Conservation (phyloP, 2,888 invertebrate genomes). For the Rhorus exstirpatorius region DNA sequence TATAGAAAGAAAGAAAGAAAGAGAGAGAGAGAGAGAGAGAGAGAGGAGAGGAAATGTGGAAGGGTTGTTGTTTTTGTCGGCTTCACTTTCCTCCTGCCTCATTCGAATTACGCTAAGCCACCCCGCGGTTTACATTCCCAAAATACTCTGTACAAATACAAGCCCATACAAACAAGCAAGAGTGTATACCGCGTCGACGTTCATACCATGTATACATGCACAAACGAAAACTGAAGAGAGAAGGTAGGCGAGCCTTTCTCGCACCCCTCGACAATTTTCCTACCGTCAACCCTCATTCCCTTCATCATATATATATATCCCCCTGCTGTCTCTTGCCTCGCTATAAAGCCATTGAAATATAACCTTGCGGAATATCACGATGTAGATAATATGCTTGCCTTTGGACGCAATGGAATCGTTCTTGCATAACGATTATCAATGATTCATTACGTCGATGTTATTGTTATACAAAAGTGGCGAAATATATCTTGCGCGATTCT, state of each 20-base stretch:
- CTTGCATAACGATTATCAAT: constrained; percentile 46
- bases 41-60: constrained; percentile 61
- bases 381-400: not conserved
- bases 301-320: not conserved
- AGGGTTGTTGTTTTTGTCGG: constrained; percentile 63
- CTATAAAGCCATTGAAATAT: constrained; percentile 61
- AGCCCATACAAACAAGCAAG: constrained; percentile 12
- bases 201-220: constrained; percentile 6
- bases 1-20: constrained; percentile 42
- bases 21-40: constrained; percentile 41
- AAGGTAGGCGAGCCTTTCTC: not conserved
- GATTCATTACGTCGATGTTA: constrained; percentile 45
- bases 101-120: constrained; percentile 62
- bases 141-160: constrained; percentile 50
- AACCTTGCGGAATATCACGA: constrained; percentile 37
- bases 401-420: constrained; percentile 13
- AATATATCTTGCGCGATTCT: too few relatives aligned
- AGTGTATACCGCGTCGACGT: constrained; percentile 31
- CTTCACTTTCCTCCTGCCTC: constrained; percentile 24
- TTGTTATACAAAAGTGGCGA: too few relatives aligned
- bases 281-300: constrained; percentile 20
- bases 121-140: constrained; percentile 64
- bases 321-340: constrained; percentile 14
- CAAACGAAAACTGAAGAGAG: constrained; percentile 24
- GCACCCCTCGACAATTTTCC: constrained; percentile 52